A percentile compares a stretch with the other conserved stretches of the same genome.
Evolutionary conservation across 1,140 invertebrate species (phyloP).

Genomic region (Portunus trituberculatus): DNA sequence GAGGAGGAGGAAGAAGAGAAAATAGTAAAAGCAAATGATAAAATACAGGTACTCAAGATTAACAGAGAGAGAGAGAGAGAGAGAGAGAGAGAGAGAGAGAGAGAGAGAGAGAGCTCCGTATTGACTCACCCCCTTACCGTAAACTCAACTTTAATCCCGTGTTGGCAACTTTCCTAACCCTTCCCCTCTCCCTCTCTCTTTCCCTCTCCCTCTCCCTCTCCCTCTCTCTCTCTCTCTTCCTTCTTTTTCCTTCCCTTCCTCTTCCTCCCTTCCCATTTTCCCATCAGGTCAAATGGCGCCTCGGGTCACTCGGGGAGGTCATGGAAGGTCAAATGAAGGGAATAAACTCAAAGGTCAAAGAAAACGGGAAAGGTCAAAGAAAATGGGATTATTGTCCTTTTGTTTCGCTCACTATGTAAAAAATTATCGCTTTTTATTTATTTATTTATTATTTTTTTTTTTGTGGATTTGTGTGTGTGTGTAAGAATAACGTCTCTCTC

Average conservation of each 20-base stretch:
- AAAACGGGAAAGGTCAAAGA: background rate
- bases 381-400: too few relatives aligned
- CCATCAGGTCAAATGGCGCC: background rate
- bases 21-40: too few relatives aligned
- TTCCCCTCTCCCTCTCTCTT: background rate
- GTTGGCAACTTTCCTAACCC: background rate
- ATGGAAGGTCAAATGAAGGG: background rate
- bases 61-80: too few relatives aligned
- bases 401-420: too few relatives aligned
- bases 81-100: conserved; percentile 20
- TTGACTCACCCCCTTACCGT: background rate
- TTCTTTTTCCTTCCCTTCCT: too few relatives aligned
- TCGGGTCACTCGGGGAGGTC: background rate
- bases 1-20: too few relatives aligned
- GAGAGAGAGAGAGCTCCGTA: background rate
- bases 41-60: too few relatives aligned
- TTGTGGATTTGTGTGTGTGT: background rate
- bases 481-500: too few relatives aligned
- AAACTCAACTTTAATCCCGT: conserved; percentile 10
- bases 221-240: too few relatives aligned
- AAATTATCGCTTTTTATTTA: too few relatives aligned
- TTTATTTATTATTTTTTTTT: background rate
- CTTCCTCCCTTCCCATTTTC: background rate
- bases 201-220: background rate
- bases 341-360: too few relatives aligned